phyloP scores from a whole-genome alignment of 2,113 vertebrate genomes.

The Neotoma lepida region DNA sequence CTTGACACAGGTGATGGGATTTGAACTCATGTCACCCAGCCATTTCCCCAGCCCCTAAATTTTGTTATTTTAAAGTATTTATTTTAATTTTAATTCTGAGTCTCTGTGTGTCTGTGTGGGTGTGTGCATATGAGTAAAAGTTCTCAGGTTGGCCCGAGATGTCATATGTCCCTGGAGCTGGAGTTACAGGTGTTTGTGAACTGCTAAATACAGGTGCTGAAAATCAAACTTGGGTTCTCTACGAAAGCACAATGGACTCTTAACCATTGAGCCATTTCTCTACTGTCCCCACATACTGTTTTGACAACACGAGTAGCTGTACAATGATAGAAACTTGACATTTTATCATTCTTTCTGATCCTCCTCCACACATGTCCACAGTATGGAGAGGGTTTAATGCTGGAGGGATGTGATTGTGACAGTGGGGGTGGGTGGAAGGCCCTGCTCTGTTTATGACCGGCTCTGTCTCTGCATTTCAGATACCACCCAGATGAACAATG shows the following conservation, averaged over 20 bases:
- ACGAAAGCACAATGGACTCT: not conserved
- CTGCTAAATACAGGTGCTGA: not conserved
- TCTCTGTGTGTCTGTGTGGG: not conserved
- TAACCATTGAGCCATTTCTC: not conserved
- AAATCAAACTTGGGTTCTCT: not conserved
- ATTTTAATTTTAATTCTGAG: not conserved
- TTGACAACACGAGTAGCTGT: not conserved
- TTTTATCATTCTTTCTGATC: rapidly evolving
- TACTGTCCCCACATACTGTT: not conserved
- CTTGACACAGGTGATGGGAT: not conserved
- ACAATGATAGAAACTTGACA: not conserved
- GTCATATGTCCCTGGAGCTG: not conserved
- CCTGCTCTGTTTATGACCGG: not conserved
- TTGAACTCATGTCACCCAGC: not conserved
- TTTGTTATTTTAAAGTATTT: not conserved
- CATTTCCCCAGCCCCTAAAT: not conserved
- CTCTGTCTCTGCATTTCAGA: constrained; percentile 85
- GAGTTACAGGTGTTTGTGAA: not conserved
- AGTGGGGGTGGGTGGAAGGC: not conserved
- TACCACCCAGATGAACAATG: constrained; percentile 93
- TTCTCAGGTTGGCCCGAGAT: no score
- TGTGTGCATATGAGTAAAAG: not conserved
- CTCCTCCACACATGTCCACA: rapidly evolving
- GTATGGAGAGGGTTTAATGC: not conserved
- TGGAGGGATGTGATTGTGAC: rapidly evolving